Base-by-base conservation (phyloP, 2,888 invertebrate genomes). In the Acutogordius australiensis region DNA sequence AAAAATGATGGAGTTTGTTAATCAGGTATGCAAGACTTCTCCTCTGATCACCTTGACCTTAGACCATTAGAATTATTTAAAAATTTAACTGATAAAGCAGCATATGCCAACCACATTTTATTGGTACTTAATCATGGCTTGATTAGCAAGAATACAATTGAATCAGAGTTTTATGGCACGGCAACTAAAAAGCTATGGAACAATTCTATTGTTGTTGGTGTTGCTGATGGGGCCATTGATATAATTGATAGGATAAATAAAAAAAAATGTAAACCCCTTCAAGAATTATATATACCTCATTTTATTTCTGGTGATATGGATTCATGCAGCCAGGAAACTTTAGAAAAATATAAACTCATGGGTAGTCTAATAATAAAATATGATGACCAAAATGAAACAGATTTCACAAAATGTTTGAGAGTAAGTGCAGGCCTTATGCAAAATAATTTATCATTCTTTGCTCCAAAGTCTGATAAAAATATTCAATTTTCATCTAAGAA, bases 301-400 rank as follows among this genome's bases (percentile, higher is more conserved):
- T 51, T 51, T 4, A 51, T 51, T 21, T 13, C 26, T n/a, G 51
- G 51, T 51, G 51, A 51, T 51, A n/a, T 51, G 13, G 51, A 51
- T 51, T 51, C 51, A 21, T 8, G 18, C 23, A 23, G 23, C 4
- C 4, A n/a, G 8, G 18, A 51, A 51, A n/a, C 23, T 4, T 26
- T 51, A 23, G 8, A 4, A n/a, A 51, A 51, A 51, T 51, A n/a
- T 51, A 23, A 51, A n/a, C 4, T 4, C 4, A 13, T 51, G 21
- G 60, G 60, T 21, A 60, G 21, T n/a, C 30, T 26, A 2, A 21
- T 60, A n/a, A 44, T 60, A 21, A 2, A 60, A 59, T 57, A 30
- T 4, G 21, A 28, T n/a, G 60, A 60, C 23, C 60, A 60, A 44
- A 28, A 60, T 28, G 8, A 60, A n/a, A 60, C 60, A 13, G 60